Conservation (phyloP, 2,888 invertebrate species). For the Maniola hyperantus region DNA sequence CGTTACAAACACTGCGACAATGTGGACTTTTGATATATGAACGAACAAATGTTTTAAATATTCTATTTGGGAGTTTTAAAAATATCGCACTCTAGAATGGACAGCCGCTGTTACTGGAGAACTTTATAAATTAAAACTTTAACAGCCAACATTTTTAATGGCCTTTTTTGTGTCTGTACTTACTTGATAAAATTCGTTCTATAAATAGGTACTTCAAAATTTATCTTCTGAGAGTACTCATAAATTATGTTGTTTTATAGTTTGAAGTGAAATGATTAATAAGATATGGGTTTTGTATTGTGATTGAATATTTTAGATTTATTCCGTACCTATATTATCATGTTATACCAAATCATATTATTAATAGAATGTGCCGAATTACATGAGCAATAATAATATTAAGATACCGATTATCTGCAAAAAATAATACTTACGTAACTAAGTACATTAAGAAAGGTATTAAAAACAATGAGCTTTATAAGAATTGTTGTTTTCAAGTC, state of each 20-base stretch:
- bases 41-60: conserved; percentile 38
- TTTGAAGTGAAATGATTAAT: conserved; percentile 18
- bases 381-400: background rate
- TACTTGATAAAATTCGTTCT: conserved; percentile 32
- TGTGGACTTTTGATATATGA: conserved; percentile 35
- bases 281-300: conserved; percentile 10
- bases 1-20: conserved; percentile 23
- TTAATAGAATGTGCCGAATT: background rate
- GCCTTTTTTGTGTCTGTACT: conserved; percentile 37
- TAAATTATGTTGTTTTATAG: conserved; percentile 26
- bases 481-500: too few species aligned
- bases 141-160: conserved; percentile 38
- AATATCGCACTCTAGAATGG: conserved; percentile 40
- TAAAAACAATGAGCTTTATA: too few species aligned
- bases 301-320: background rate
- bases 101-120: conserved; percentile 38
- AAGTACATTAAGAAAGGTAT: too few species aligned
- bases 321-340: background rate
- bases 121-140: conserved; percentile 42
- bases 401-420: too few species aligned
- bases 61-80: conserved; percentile 41
- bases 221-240: conserved; percentile 24
- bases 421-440: too few species aligned
- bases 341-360: too few species aligned
- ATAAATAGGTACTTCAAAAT: conserved; percentile 30